phyloP scores from a whole-genome alignment of 2,888 invertebrate species.

The Aspidiotus rigidus region DNA sequence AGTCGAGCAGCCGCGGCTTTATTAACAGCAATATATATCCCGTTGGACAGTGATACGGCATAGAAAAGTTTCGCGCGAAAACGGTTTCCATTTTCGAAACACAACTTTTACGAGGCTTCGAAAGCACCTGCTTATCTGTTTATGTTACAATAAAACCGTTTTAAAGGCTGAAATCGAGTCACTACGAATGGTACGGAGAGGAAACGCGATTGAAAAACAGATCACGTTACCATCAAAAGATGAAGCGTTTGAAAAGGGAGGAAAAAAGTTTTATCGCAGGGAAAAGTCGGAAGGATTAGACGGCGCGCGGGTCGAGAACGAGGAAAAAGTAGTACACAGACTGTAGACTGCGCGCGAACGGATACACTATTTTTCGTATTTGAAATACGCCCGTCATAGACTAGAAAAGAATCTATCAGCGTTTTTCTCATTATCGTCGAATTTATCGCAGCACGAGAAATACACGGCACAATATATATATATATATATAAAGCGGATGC shows the following conservation, averaged over 20 bases:
- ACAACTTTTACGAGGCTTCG: conserved; percentile 2
- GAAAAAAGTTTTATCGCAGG: not conserved
- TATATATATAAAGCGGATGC: not conserved
- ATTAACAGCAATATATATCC: too few species aligned
- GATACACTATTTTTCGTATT: not conserved
- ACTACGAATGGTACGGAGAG: not conserved
- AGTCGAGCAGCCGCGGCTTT: too few species aligned
- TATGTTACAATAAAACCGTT: conserved; percentile 3
- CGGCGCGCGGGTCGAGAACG: too few species aligned
- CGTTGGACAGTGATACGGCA: too few species aligned
- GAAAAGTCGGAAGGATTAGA: not conserved
- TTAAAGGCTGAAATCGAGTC: not conserved
- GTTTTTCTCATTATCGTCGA: conserved; percentile 3
- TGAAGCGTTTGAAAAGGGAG: not conserved
- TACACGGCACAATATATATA: not conserved
- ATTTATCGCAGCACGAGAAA: not conserved
- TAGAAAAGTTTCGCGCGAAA: not conserved
- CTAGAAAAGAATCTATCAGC: not conserved
- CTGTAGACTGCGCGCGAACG: too few species aligned
- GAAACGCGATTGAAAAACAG: not conserved
- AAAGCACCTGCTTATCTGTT: conserved; percentile 1
- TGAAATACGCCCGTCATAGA: not conserved
- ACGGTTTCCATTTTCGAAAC: not conserved
- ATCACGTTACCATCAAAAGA: conserved; percentile 1
- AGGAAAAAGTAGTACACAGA: not conserved